Conservation (phyloP, 1,140 invertebrate species). For the Hestina assimilis region DNA sequence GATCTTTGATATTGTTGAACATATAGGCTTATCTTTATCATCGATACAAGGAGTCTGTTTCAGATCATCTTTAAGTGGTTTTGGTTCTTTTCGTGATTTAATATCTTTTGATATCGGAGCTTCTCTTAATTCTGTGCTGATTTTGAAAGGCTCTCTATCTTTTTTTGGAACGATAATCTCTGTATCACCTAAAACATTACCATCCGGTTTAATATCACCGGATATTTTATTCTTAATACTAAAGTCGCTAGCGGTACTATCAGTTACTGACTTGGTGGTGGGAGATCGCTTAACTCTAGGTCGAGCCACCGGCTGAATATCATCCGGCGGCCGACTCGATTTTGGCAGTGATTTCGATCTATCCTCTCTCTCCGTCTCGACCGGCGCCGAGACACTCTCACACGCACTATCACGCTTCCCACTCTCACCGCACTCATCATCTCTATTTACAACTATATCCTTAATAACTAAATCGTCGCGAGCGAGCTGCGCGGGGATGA, state of each 20-base stretch:
- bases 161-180: constrained; percentile 26
- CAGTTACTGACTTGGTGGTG: constrained; percentile 60
- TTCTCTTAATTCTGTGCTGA: constrained; percentile 3
- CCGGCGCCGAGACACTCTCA: constrained; percentile 35
- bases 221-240: constrained; percentile 46
- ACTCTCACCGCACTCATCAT: constrained; percentile 28
- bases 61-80: neutral
- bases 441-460: constrained; percentile 25
- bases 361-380: constrained; percentile 38
- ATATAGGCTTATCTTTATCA: constrained; percentile 1
- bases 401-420: constrained; percentile 31
- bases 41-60: neutral
- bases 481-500: constrained; percentile 52
- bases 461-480: constrained; percentile 33
- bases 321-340: constrained; percentile 48
- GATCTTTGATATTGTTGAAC: neutral
- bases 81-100: constrained; percentile 3
- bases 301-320: constrained; percentile 60
- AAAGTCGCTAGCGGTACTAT: constrained; percentile 43
- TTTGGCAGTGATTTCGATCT: constrained; percentile 59
- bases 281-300: constrained; percentile 67
- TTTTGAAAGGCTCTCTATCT: constrained; percentile 9
- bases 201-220: neutral
- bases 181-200: neutral
- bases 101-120: neutral